Percentiles rank a stretch among this genome's conserved stretches.
Conservation (phyloP, 2,797 vertebrate species). For the Tachyglossus aculeatus region DNA sequence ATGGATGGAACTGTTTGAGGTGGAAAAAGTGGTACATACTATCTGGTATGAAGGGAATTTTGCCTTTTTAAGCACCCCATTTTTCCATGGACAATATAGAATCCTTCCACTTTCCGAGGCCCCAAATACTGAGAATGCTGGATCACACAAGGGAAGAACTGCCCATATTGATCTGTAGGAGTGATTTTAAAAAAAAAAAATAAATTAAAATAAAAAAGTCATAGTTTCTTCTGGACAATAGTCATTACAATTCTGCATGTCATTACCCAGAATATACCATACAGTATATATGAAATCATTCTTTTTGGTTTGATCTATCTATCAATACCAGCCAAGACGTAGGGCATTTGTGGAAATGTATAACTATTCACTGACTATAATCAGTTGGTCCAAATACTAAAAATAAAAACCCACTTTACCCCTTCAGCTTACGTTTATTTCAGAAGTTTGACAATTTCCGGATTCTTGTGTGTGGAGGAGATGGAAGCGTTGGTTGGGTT, state of each 20-base stretch:
- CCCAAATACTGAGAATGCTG: fast-evolving
- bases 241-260: conserved; percentile 4
- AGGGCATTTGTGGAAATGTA: neutral
- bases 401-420: conserved; percentile 42
- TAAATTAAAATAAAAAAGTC: no score
- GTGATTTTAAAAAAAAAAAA: no score
- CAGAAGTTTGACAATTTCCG: conserved; percentile 99
- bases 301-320: conserved; percentile 2
- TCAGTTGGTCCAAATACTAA: conserved; percentile 34
- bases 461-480: conserved; percentile 96
- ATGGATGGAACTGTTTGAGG: neutral
- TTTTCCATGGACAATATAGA: neutral
- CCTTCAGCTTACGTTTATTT: conserved; percentile 90
- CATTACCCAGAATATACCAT: conserved; percentile 36
- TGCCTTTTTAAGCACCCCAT: neutral
- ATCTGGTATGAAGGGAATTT: neutral
- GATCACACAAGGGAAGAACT: no score
- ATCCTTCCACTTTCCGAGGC: neutral
- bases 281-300: conserved; percentile 5
- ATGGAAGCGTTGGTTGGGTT: conserved; percentile 98
- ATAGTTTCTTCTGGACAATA: fast-evolving
- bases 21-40: neutral
- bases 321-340: neutral
- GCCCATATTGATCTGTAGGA: no score
- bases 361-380: neutral